phyloP scores from a whole-genome alignment of 2,797 vertebrate genomes.

The Mormyrops boulengeri region DNA sequence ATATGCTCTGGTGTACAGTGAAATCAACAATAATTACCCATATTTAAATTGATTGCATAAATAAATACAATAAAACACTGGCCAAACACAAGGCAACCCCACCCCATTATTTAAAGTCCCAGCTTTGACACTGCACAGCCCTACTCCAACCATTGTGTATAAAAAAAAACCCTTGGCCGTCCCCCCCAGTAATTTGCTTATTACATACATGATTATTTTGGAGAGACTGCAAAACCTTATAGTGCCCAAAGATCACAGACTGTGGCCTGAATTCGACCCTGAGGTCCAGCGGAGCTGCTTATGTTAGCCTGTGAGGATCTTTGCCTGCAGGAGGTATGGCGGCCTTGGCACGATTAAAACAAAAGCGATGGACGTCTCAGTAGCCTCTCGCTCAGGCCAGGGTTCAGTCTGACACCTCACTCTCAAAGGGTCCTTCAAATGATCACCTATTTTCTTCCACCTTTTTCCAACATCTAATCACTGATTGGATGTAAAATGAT shows the following conservation, averaged over 20 bases:
- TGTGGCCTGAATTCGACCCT: slow-evolving; percentile 2
- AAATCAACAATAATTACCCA: neutral
- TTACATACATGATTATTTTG: neutral
- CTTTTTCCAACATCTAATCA: neutral
- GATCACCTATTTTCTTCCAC: neutral
- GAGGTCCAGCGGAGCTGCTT: neutral
- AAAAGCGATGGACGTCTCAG: neutral
- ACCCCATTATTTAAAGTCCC: neutral
- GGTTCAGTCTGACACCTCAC: neutral
- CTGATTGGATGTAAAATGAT: neutral
- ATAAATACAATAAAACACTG: neutral
- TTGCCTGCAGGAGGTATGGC: neutral
- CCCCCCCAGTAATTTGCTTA: neutral
- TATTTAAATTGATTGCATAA: neutral
- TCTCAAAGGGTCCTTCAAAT: neutral
- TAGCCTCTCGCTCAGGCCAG: neutral
- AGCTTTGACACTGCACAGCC: neutral
- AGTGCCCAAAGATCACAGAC: neutral
- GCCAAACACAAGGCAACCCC: neutral
- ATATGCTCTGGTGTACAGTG: neutral
- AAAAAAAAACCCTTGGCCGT: neutral
- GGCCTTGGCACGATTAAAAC: neutral
- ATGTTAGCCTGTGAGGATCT: neutral
- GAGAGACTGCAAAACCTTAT: neutral
- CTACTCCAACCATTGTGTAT: neutral